Evolutionary conservation across 2,797 vertebrate species (phyloP), one percentile per base, ranked within the genome.

Genomic region (Lagocephalus sceleratus): DNA sequence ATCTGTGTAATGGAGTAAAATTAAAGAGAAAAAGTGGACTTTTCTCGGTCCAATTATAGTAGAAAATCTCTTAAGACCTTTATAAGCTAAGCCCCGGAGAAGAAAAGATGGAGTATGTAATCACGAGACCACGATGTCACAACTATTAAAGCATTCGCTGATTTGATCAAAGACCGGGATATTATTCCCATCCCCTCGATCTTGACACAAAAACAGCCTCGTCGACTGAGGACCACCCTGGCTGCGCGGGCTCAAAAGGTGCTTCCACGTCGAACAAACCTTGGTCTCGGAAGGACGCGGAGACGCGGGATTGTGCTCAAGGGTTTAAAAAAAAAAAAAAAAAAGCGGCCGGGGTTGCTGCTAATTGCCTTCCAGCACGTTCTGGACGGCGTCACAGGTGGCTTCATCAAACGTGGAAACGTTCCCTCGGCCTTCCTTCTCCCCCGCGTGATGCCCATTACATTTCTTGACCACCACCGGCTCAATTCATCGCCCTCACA

Each of bases 101-200:
- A n/a, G 65, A 79, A 72, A 82, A 54, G 66, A 72, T 66, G 55
- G 55, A 75, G 72, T 68, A 38, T 66, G 67, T 50, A 73, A 83
- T 78, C 78, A 84, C 80, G 78, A 81, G 69, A 64, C 67, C 49
- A 20, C 38, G 7, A 46, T 78, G 86, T 87, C 85, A 81, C 60
- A 71, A 67, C 51, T 51, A 63, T 81, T 89, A 80, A 83, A 79
- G 76, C 62, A 69, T 72, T 68, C 64, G 51, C 59, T 22, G 15
- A 78, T 81, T 60, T 84, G 88, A 91, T 91, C 87, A 91, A 90
- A 91, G 87, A 57, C 67, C 75, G 39, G 25, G 60, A 71, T 73
- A 60, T 71, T 61, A 77, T 55, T 71, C 62, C 53, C 47, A 43
- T 77, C 72, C 68, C 51, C 64, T 64, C 63, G 47, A 38, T 63